A percentile compares a stretch with the other conserved stretches of the same genome.
Evolutionary conservation across 2,888 invertebrate species (phyloP).

Genomic region (Drosophila austrosaltans): DNA sequence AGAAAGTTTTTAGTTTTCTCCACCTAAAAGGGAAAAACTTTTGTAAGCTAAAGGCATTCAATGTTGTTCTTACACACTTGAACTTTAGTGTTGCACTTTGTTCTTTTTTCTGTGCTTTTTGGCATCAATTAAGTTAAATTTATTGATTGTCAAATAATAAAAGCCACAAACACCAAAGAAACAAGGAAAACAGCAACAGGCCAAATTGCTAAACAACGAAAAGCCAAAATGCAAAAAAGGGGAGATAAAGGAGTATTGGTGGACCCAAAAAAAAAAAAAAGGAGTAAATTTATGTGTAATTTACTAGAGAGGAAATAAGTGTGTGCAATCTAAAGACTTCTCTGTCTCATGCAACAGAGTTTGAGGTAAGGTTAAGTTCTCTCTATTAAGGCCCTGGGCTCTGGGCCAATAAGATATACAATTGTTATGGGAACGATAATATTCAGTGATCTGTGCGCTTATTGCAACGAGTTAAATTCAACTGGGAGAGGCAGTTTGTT

Average conservation of each 20-base stretch:
- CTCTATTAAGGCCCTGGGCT: slow-evolving; percentile 44
- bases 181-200: background rate
- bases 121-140: slow-evolving; percentile 39
- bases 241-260: too few relatives aligned
- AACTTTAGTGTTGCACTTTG: slow-evolving; percentile 34
- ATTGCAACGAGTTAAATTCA: slow-evolving; percentile 80
- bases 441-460: slow-evolving; percentile 79
- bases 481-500: slow-evolving; percentile 10
- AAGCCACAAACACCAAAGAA: slow-evolving; percentile 12
- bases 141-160: slow-evolving; percentile 38
- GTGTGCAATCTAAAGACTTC: slow-evolving; percentile 2
- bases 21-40: slow-evolving; percentile 9
- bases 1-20: slow-evolving; percentile 11
- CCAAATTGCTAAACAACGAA: background rate
- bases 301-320: slow-evolving; percentile 1
- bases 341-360: background rate
- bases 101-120: background rate
- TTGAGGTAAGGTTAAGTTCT: slow-evolving; percentile 2
- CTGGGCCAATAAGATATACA: slow-evolving; percentile 80
- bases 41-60: slow-evolving; percentile 19
- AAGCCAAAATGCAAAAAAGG: background rate
- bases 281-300: slow-evolving; percentile 4
- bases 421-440: slow-evolving; percentile 81
- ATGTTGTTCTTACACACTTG: slow-evolving; percentile 33
- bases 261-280: background rate